These are phyloP conservation scores for Mormoops blainvillei DNA, from an alignment of 2,113 vertebrate species.

Conservation along the genomic window DNA sequence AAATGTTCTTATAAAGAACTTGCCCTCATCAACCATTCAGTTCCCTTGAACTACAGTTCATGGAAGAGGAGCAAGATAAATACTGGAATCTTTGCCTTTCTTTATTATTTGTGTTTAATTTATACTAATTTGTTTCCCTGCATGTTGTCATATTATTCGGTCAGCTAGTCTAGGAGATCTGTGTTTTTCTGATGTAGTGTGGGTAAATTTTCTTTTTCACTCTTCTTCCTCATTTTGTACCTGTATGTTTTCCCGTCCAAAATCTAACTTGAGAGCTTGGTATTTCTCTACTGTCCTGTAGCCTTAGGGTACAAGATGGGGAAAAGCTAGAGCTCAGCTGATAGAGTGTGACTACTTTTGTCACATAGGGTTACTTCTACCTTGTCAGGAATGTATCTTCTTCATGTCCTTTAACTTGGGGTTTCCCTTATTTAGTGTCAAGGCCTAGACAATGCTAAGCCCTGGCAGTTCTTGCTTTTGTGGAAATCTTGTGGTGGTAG, in stretches of 20 bases:
- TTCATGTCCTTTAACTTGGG: background rate
- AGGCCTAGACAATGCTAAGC: background rate
- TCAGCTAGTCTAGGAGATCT: background rate
- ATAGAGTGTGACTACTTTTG: background rate
- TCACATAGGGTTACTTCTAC: background rate
- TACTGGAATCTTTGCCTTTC: background rate
- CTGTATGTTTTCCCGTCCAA: background rate
- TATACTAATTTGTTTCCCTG: background rate
- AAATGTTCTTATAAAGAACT: background rate
- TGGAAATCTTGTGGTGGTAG: background rate
- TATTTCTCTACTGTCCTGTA: background rate
- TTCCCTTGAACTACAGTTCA: background rate
- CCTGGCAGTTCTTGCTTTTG: background rate
- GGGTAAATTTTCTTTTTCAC: background rate
- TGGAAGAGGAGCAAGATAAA: background rate
- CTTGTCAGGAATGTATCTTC: background rate
- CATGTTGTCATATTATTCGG: background rate
- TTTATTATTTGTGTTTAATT: slow-evolving; percentile 15
- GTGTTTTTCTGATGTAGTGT: background rate
- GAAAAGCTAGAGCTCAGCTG: background rate
- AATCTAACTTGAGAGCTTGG: background rate
- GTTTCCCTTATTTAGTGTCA: background rate
- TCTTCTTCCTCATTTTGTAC: background rate
- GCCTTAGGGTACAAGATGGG: background rate
- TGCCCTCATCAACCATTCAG: background rate